Conservation (phyloP, 2,113 vertebrate species). For the human (Homo sapiens) region GRCh38 chr1:66548501-66549000, state of each 20-base stretch:
- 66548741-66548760: background rate
- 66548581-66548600: background rate
- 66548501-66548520: slow-evolving; percentile 3
- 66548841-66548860: background rate
- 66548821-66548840: background rate
- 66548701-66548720: background rate
- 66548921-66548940: background rate
- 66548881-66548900: background rate
- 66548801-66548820: background rate
- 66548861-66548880: background rate
- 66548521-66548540: background rate
- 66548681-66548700: background rate
- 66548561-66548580: slow-evolving; percentile 28
- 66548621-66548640: slow-evolving; percentile 31
- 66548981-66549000: background rate
- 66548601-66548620: background rate
- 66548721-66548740: background rate
- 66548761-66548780: background rate
- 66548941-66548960: background rate
- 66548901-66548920: background rate
- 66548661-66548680: background rate
- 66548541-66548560: background rate
- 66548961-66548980: background rate
- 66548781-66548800: background rate
- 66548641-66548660: background rate